Evolutionary conservation across 2,888 invertebrate species (phyloP).

Genomic region (Oscheius sp.): DNA sequence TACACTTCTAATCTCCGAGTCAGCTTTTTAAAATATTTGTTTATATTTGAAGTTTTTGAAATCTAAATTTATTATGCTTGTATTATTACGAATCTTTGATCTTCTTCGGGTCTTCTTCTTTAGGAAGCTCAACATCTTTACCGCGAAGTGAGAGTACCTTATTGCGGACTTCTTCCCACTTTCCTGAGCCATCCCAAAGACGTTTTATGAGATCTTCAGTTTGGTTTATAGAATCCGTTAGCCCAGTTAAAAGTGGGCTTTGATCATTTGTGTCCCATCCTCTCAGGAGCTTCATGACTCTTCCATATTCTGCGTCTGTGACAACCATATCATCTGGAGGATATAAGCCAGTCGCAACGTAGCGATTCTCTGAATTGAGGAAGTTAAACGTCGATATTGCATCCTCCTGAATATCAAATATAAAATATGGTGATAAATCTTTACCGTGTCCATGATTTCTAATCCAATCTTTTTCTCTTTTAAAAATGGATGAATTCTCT

Average conservation of each 20-base stretch:
- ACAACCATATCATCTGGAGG: constrained; percentile 72
- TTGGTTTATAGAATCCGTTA: constrained; percentile 38
- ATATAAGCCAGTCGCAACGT: constrained; percentile 76
- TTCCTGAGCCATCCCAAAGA: constrained; percentile 47
- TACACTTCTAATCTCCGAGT: too few species aligned
- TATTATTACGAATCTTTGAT: too few species aligned
- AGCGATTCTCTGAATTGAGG: constrained; percentile 82
- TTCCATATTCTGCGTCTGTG: constrained; percentile 56
- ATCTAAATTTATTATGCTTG: too few species aligned
- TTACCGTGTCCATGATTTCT: constrained; percentile 81
- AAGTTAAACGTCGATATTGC: constrained; percentile 92
- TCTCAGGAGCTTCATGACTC: constrained; percentile 55
- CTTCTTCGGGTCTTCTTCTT: too few species aligned
- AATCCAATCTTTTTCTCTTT: constrained; percentile 77
- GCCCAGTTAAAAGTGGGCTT: constrained; percentile 51
- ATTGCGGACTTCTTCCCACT: neutral
- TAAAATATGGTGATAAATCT: constrained; percentile 5
- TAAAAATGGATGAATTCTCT: constrained; percentile 62
- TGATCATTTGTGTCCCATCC: constrained; percentile 59
- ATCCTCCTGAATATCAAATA: constrained; percentile 75
- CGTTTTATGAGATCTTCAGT: constrained; percentile 52
- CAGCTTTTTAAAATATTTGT: too few species aligned
- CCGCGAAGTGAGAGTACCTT: neutral
- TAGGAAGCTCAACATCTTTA: too few species aligned
- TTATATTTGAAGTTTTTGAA: too few species aligned